phyloP scores from a whole-genome alignment of 2,113 vertebrate species.

The Grammomys dolichurus region DNA sequence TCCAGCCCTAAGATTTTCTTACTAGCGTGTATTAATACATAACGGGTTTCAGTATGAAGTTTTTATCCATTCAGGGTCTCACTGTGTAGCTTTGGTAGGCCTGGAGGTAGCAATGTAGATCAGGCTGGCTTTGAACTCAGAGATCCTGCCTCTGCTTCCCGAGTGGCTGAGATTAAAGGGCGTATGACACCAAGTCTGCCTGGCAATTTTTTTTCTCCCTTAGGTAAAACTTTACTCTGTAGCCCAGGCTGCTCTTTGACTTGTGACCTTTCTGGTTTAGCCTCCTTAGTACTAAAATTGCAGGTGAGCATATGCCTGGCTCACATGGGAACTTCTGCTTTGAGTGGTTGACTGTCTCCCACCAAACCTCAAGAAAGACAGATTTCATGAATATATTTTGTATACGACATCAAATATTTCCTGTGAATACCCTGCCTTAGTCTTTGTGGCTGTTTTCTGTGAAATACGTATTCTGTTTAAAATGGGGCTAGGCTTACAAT shows the following conservation, averaged over 20 bases:
- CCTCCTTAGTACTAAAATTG: not conserved
- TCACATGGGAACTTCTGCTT: conserved; percentile 16
- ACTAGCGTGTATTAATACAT: not conserved
- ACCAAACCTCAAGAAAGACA: not conserved
- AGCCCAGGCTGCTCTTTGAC: not conserved
- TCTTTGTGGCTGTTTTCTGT: not conserved
- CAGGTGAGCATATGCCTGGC: not conserved
- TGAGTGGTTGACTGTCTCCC: not conserved
- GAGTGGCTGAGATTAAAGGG: not conserved
- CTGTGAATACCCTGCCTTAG: not conserved
- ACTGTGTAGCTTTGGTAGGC: not conserved
- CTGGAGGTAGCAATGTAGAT: not conserved
- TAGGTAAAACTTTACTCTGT: not conserved
- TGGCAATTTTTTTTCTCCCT: not conserved
- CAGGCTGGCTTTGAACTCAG: not conserved
- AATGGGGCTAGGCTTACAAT: not conserved
- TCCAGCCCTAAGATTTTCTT: not conserved
- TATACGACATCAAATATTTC: conserved; percentile 3
- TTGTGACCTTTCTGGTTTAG: not conserved
- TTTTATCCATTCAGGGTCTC: not conserved
- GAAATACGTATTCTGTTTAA: conserved; percentile 22
- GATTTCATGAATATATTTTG: conserved; percentile 12
- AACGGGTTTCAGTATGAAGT: not conserved
- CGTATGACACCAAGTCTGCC: not conserved
- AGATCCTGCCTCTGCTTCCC: not conserved